Base-by-base conservation (phyloP, 2,113 vertebrate genomes). In the Toxotes jaculatrix region DNA sequence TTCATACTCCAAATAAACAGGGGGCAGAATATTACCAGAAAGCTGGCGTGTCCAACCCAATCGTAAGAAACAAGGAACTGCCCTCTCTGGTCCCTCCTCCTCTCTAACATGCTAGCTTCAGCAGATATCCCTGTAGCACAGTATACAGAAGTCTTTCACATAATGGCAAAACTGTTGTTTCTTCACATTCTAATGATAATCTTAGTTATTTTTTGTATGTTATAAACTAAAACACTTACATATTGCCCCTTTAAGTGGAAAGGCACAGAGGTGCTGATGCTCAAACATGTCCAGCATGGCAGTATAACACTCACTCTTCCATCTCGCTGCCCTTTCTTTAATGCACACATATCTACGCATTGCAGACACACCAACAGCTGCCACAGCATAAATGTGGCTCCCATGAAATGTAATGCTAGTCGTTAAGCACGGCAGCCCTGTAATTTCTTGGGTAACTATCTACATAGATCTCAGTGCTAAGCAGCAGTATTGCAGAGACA, bases 381-480 rank as follows among this genome's bases (percentile, higher is more conserved):
- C 55, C 60, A 69, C 19, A 38, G 73, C 38, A 63, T 62, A 70
- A 79, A 82, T 77, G 42, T 66, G 74, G 73, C 78, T 75, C 31
- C 53, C 40, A 60, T 82, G 80, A 81, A 80, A 85, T 82, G 68
- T 55, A 74, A 83, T 31, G 34, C 60, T 51, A 57, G 68, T 60
- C 40, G 34, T 84, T 85, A 78, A 70, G 70, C 23, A 61, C 31
- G 31, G 17, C 32, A 67, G 53, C 68, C 17, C 38, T 74, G 63
- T 86, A 61, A 92, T 85, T 81, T 85, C 68, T 47, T 49, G 32
- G 40, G 53, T 59, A 74, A 72, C 61, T 36, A 76, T 81, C 70
- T 66, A 38, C 19, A 57, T n/a, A 27, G 34, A 65, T 63, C 13
- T 57, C 53, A 57, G 32, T 65, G 60, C 40, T 53, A 63, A 77